Evolutionary conservation across 1,140 invertebrate species (phyloP).

Genomic region (Drosophila eugracilis): DNA sequence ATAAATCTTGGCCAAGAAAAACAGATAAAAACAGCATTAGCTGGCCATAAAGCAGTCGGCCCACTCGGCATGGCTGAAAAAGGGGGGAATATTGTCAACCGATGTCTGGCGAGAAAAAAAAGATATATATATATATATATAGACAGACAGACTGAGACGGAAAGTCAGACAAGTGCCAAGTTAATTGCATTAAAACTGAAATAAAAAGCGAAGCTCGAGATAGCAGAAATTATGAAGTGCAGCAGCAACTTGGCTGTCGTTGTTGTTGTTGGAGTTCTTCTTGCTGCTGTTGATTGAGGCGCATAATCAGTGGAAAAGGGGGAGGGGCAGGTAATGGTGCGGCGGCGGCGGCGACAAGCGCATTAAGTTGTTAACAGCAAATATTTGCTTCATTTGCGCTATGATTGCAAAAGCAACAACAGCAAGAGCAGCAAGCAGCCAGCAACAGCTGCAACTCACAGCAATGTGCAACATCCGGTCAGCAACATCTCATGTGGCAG

Average conservation of each 20-base stretch:
- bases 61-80: constrained; percentile 31
- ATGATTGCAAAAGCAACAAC: constrained; percentile 64
- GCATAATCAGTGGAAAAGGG: constrained; percentile 66
- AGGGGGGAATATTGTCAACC: constrained; percentile 44
- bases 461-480: constrained; percentile 60
- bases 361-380: constrained; percentile 83
- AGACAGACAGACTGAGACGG: constrained; percentile 41
- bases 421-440: too few species aligned
- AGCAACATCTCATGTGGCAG: constrained; percentile 57
- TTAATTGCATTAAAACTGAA: constrained; percentile 83
- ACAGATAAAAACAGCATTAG: constrained; percentile 81
- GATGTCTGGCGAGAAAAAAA: constrained; percentile 43
- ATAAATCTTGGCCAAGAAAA: constrained; percentile 80
- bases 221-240: constrained; percentile 82
- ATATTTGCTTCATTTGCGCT: constrained; percentile 82
- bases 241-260: constrained; percentile 46
- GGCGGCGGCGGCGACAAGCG: constrained; percentile 57
- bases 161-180: constrained; percentile 78
- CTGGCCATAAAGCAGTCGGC: constrained; percentile 69
- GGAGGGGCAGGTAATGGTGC: neutral
- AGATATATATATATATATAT: constrained; percentile 8
- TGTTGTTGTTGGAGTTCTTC: constrained; percentile 51
- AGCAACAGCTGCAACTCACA: constrained; percentile 42
- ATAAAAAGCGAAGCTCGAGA: constrained; percentile 81
- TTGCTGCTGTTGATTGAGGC: constrained; percentile 74